phyloP scores from a whole-genome alignment of 2,113 vertebrate genomes.

The Rynchops niger region DNA sequence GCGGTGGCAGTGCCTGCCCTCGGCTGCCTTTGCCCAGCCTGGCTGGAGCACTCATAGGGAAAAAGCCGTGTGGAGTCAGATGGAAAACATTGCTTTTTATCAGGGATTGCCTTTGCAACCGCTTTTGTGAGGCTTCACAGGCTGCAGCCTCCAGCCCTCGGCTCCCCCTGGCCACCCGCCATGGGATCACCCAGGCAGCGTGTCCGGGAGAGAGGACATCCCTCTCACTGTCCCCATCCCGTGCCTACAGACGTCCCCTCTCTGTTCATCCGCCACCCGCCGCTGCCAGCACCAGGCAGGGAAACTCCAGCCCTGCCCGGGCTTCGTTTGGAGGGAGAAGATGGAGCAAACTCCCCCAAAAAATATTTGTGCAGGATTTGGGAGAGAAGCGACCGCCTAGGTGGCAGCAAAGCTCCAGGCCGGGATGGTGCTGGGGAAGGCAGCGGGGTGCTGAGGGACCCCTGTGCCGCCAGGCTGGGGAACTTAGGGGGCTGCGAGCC shows the following conservation, averaged over 20 bases:
- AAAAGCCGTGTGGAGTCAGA: not conserved
- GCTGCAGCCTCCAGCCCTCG: not conserved
- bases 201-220: not conserved
- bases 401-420: conserved; percentile 58
- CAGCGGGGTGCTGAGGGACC: not conserved
- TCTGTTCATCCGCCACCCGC: not conserved
- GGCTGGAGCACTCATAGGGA: fast-evolving
- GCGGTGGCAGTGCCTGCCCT: not conserved
- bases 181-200: fast-evolving
- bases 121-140: fast-evolving
- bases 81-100: not conserved
- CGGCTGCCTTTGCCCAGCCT: not conserved
- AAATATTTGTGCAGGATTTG: not conserved
- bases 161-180: fast-evolving
- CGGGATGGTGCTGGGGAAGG: not conserved
- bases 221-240: not conserved
- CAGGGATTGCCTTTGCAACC: not conserved
- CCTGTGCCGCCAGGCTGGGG: fast-evolving
- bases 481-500: not conserved
- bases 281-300: not conserved
- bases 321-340: not conserved
- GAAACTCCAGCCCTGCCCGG: not conserved
- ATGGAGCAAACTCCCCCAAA: not conserved
- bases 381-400: not conserved
- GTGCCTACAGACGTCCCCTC: not conserved